Percentiles rank a stretch among this genome's conserved stretches.
These are phyloP conservation scores for Azemiops feae DNA, from an alignment of 2,113 vertebrate species.

Conservation along the genomic window DNA sequence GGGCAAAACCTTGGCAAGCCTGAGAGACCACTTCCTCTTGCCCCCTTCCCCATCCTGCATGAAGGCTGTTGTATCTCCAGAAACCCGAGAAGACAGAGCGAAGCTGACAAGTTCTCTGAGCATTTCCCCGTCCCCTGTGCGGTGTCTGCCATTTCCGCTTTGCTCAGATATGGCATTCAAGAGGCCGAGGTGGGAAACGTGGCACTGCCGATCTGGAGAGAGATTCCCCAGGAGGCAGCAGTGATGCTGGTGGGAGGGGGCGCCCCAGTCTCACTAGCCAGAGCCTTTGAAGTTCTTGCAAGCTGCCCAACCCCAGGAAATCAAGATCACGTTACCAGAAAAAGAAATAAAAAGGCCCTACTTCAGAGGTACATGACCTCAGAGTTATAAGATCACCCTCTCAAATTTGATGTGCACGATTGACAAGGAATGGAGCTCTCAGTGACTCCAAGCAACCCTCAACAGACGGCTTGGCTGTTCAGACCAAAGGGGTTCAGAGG, in stretches of 20 bases:
- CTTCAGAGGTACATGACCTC: not conserved
- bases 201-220: not conserved
- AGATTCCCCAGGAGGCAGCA: not conserved
- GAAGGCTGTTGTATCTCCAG: not conserved
- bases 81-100: accelerated
- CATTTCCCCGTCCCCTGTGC: accelerated
- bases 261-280: not conserved
- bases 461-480: not conserved
- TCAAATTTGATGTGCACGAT: not conserved
- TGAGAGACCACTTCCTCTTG: not conserved
- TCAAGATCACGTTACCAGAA: not conserved
- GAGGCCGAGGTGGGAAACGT: not conserved
- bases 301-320: not conserved
- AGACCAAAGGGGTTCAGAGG: not conserved
- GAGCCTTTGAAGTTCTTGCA: not conserved
- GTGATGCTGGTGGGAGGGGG: not conserved
- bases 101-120: not conserved
- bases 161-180: constrained; percentile 10
- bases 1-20: accelerated
- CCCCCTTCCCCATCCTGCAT: not conserved
- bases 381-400: not conserved
- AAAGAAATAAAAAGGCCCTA: not conserved
- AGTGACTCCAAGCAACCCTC: not conserved
- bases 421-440: not conserved
- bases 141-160: not conserved